Evolutionary conservation across 2,113 vertebrate species (phyloP).

Genomic region (Microtus ochrogaster): DNA sequence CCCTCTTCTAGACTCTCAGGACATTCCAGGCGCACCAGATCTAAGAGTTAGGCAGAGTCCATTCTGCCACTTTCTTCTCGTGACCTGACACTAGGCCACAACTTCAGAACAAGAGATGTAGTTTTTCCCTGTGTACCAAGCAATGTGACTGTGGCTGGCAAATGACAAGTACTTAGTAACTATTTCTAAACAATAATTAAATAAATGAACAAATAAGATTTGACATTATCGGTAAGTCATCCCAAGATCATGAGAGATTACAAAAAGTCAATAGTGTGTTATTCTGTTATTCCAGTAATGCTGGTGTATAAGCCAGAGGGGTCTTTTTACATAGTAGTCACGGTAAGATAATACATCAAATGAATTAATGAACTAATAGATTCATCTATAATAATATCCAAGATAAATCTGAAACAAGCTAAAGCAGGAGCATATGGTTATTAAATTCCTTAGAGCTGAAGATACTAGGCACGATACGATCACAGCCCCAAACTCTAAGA

Average conservation of each 20-base stretch:
- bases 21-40: not conserved
- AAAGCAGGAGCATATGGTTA: not conserved
- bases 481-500: not conserved
- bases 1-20: not conserved
- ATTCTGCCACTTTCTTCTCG: not conserved
- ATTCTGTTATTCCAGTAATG: too few relatives aligned
- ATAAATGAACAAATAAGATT: not conserved
- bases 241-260: not conserved
- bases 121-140: not conserved
- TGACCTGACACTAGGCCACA: not conserved
- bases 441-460: not conserved
- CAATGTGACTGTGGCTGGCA: not conserved
- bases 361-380: not conserved
- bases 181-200: not conserved
- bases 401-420: not conserved
- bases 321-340: not conserved
- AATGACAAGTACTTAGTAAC: not conserved
- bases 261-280: not conserved
- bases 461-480: not conserved
- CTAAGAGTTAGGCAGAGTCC: not conserved
- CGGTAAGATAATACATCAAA: not conserved
- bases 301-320: not conserved
- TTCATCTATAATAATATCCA: conserved; percentile 6
- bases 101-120: not conserved
- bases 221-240: not conserved